Conservation (phyloP, 2,113 vertebrate species). For the Cynocephalus volans region DNA sequence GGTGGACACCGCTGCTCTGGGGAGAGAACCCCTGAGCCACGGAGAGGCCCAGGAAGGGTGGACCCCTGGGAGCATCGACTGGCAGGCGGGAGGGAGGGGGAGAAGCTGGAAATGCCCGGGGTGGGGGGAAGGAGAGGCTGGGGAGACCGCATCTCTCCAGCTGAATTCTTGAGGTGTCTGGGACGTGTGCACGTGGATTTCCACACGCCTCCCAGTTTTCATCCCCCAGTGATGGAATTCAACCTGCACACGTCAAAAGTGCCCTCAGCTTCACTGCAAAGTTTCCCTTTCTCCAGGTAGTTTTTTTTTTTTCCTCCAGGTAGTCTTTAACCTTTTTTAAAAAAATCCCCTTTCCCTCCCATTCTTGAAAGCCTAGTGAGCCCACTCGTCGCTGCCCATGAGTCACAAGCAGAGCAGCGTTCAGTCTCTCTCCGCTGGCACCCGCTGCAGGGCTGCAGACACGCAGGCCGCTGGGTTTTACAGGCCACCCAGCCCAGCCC, state of each 20-base stretch:
- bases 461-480: not conserved
- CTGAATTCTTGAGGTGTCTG: fast-evolving
- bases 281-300: not conserved
- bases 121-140: fast-evolving
- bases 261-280: not conserved
- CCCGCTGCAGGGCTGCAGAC: not conserved
- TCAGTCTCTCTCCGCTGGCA: fast-evolving
- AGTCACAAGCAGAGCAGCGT: not conserved
- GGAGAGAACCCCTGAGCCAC: not conserved
- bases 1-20: too few species aligned
- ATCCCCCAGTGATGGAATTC: fast-evolving
- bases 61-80: fast-evolving
- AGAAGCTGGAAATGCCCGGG: fast-evolving
- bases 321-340: too few species aligned
- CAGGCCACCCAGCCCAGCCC: not conserved
- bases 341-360: not conserved
- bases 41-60: not conserved
- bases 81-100: not conserved
- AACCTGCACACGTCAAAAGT: fast-evolving
- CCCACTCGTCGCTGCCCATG: fast-evolving
- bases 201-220: not conserved
- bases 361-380: not conserved
- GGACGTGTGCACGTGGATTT: too few species aligned
- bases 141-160: not conserved
- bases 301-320: not conserved